Conservation (phyloP, 2,113 vertebrate species). For the Morone chrysops region DNA sequence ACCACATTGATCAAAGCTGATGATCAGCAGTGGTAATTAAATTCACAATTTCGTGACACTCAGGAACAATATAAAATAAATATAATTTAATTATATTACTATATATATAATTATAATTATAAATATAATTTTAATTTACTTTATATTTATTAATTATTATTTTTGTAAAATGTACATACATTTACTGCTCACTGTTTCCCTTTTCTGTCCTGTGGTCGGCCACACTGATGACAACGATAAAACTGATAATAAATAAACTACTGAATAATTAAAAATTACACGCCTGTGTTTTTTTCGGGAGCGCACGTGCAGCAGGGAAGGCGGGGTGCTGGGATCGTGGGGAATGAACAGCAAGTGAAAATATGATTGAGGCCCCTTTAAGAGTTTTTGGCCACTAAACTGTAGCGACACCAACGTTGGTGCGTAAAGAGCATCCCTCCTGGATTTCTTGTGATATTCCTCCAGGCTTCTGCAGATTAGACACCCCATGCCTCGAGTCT, state of each 20-base stretch:
- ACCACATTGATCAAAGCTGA: background rate
- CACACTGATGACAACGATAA: conserved; percentile 11
- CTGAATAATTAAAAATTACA: conserved; percentile 46
- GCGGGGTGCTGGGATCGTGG: conserved; percentile 45
- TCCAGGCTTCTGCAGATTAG: conserved; percentile 78
- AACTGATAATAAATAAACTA: conserved; percentile 38
- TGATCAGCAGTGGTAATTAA: background rate
- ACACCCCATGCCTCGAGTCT: conserved; percentile 62
- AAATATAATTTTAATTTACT: background rate
- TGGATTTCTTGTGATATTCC: conserved; percentile 70
- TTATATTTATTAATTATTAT: background rate
- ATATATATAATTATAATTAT: background rate
- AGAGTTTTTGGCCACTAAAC: conserved; percentile 76
- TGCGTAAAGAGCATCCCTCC: conserved; percentile 71
- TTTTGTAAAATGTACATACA: background rate
- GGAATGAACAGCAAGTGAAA: conserved; percentile 55
- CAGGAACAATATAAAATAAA: background rate
- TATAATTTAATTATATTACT: background rate
- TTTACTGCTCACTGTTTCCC: background rate
- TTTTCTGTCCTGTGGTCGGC: background rate
- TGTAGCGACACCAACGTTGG: conserved; percentile 69
- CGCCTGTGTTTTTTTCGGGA: background rate
- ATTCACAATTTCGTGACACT: background rate
- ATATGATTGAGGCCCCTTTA: conserved; percentile 82
- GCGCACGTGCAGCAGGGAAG: conserved; percentile 45